Evolutionary conservation across 92 coral and sea anemone species (phyloP).

Genomic region (Phenganax subtilis): DNA sequence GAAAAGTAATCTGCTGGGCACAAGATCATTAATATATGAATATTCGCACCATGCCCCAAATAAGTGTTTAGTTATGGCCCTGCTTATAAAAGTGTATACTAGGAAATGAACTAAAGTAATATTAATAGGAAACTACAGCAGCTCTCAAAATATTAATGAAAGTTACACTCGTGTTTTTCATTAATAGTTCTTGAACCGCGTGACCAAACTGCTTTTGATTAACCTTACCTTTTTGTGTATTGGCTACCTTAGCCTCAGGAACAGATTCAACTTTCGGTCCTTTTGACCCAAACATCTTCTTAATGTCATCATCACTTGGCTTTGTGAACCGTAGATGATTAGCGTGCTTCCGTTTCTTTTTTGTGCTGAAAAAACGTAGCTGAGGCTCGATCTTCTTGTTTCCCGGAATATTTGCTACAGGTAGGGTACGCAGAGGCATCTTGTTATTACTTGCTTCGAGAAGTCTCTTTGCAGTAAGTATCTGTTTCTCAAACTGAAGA

Average conservation of each 20-base stretch:
- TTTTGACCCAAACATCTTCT: conserved; percentile 22
- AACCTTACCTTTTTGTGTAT: conserved; percentile 4
- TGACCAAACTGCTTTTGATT: background rate
- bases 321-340: conserved; percentile 29
- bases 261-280: background rate
- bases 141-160: too few species aligned
- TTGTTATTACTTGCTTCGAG: conserved; percentile 28
- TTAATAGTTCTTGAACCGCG: too few species aligned
- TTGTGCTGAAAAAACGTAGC: conserved; percentile 27
- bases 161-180: too few species aligned
- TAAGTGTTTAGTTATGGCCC: too few species aligned
- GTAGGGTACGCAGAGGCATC: conserved; percentile 5
- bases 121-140: too few species aligned
- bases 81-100: too few species aligned
- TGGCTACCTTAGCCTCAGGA: background rate
- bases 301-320: conserved; percentile 31
- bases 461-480: conserved; percentile 35
- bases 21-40: too few species aligned
- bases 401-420: conserved; percentile 30
- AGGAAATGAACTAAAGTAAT: too few species aligned
- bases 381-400: conserved; percentile 39
- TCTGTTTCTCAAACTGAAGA: conserved; percentile 31
- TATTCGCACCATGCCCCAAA: too few species aligned
- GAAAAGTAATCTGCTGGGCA: too few species aligned
- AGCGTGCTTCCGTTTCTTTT: conserved; percentile 24